Percentiles rank a stretch among this genome's conserved stretches.
Evolutionary conservation across 2,797 vertebrate genomes (phyloP).

Genomic region (Sphaeramia orbicularis): DNA sequence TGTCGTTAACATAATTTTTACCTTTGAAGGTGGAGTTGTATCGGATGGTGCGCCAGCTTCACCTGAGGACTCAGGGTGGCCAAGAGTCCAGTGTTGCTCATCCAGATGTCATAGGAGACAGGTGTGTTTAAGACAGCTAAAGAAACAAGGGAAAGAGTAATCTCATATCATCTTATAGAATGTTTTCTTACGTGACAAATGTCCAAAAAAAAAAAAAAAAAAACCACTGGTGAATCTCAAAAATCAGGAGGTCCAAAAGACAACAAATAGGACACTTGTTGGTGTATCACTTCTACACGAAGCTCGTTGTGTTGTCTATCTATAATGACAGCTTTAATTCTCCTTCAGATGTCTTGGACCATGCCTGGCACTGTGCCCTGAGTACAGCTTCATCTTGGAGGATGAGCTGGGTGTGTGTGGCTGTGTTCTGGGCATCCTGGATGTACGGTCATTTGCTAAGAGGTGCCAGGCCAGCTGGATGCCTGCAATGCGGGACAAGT

Average conservation of each 20-base stretch:
- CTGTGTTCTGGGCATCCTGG: constrained; percentile 85
- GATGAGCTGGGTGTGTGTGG: constrained; percentile 88
- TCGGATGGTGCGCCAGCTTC: constrained; percentile 86
- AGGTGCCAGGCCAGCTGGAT: constrained; percentile 88
- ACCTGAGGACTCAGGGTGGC: constrained; percentile 81
- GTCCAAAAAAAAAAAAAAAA: too few relatives aligned
- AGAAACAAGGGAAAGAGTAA: not conserved
- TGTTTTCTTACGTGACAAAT: too few relatives aligned
- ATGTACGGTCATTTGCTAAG: constrained; percentile 86
- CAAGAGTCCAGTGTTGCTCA: constrained; percentile 79
- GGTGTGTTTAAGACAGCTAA: constrained; percentile 65
- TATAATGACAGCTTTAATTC: not conserved
- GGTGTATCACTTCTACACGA: too few relatives aligned
- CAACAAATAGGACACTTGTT: too few relatives aligned
- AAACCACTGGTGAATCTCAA: too few relatives aligned
- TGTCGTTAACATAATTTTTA: not conserved
- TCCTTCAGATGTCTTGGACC: constrained; percentile 85
- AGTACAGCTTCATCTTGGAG: constrained; percentile 90
- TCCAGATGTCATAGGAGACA: constrained; percentile 89
- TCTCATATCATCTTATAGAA: too few relatives aligned
- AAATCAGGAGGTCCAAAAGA: too few relatives aligned
- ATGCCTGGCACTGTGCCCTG: constrained; percentile 87
- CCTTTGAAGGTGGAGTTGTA: constrained; percentile 85
- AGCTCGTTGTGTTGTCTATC: not conserved
- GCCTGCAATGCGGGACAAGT: constrained; percentile 87